Base-by-base conservation (phyloP, 2,888 invertebrate species). In the Coelopa pilipes region DNA sequence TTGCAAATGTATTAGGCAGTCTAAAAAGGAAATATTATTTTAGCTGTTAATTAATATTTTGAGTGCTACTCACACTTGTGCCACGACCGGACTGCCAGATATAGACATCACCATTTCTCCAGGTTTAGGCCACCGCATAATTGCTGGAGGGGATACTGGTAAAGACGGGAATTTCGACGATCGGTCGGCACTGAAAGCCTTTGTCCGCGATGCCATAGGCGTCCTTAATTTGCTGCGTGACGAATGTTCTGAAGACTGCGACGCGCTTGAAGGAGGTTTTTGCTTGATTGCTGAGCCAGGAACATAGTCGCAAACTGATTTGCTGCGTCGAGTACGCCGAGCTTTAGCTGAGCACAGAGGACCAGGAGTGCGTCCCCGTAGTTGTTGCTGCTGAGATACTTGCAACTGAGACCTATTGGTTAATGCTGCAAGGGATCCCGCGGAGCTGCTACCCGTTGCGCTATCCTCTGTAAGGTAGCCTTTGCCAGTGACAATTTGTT, bases 401-500 rank as follows among this genome's bases (percentile, higher is more conserved):
- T 77, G 63, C 70, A 75, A 34, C 50, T 68, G 70, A 19, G 76
- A 67, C 17, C 74, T 34, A 63, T 72, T 72, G 11, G 79, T 79
- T 55, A 69, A 76, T 46, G 79, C 80, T 69, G 72, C 60, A 66
- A 72, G 74, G 68, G 76, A 34, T 75, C 78, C 74, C 11, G 34
- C 62, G 60, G 73, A 34, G 70, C 78, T 75, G 66, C 78, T 74
- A 50, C 79, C 78, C 63, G 76, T 80, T 45, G 82, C 79, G 80
- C 86, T 87, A 81, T 87, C 87, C 82, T 87, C 87, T 87, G 87
- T 87, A 87, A 87, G 85, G 85, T 87, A 87, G 80, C 87, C 87
- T 87, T 80, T 19, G 19, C 70, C 70, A 70, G 70, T 70, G 62
- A 68, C 46, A 53, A 50, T 62, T 70, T 45, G 70, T 57, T 57